Evolutionary conservation across 2,113 vertebrate genomes (phyloP).

Genomic region (Peromyscus californicus): DNA sequence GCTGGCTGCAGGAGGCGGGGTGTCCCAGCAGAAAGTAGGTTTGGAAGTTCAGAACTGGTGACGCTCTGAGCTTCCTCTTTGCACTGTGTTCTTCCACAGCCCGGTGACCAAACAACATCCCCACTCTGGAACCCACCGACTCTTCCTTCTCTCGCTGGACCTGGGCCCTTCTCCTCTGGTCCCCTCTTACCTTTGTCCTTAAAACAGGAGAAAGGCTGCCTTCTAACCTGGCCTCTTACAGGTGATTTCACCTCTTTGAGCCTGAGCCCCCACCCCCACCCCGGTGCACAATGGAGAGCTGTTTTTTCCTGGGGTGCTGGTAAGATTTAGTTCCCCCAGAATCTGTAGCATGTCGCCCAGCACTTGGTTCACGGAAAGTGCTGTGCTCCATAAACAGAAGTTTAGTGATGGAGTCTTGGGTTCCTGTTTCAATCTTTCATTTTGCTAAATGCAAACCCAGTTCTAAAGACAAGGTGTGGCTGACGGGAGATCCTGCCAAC

Average conservation of each 20-base stretch:
- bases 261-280: not conserved
- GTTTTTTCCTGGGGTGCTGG: not conserved
- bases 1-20: too few relatives aligned
- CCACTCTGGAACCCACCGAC: not conserved
- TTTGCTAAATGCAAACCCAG: not conserved
- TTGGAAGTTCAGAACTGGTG: not conserved
- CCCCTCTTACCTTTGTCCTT: not conserved
- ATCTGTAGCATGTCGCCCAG: fast-evolving
- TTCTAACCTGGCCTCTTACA: not conserved
- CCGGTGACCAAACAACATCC: not conserved
- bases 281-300: not conserved
- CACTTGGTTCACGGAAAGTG: not conserved
- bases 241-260: not conserved
- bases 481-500: not conserved
- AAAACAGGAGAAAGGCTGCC: not conserved
- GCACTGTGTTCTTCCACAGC: not conserved
- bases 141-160: not conserved
- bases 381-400: not conserved
- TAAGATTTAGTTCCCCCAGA: not conserved
- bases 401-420: not conserved
- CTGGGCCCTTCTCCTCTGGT: not conserved
- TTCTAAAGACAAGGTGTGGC: conserved; percentile 2
- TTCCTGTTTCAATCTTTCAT: not conserved
- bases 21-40: not conserved
- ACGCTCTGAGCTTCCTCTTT: not conserved